A percentile compares a stretch with the other conserved stretches of the same genome.
These are phyloP conservation scores for Terrapene triunguis DNA, from an alignment of 2,113 vertebrate species.

Conservation along the genomic window DNA sequence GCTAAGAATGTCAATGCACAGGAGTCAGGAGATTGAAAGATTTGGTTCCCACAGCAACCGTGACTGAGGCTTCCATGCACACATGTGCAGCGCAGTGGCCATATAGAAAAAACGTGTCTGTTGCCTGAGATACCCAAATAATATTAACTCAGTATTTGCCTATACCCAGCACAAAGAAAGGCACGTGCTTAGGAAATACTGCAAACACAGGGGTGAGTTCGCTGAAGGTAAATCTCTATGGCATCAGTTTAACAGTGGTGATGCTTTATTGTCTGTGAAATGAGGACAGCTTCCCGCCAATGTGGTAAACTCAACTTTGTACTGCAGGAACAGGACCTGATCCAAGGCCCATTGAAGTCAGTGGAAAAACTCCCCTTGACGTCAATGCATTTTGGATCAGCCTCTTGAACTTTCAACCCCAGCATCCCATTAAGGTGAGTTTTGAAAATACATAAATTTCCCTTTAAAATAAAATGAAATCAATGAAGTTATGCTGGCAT, in stretches of 20 bases:
- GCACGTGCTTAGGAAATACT: not conserved
- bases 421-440: not conserved
- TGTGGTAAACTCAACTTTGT: not conserved
- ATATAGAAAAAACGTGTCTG: not conserved
- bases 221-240: not conserved
- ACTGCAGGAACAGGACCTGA: not conserved
- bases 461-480: not conserved
- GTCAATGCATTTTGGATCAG: not conserved
- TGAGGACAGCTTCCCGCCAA: not conserved
- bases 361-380: not conserved
- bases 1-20: constrained; percentile 65
- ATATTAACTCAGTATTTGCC: not conserved
- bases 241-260: not conserved
- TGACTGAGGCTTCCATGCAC: rapidly evolving
- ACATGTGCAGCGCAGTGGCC: not conserved
- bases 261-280: rapidly evolving
- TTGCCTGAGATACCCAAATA: not conserved
- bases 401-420: not conserved
- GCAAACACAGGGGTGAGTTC: not conserved
- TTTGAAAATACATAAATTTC: not conserved
- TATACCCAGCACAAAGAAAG: not conserved
- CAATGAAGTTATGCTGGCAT: not conserved
- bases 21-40: not conserved
- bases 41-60: not conserved
- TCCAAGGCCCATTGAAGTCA: not conserved